Conservation (phyloP, 2,888 invertebrate genomes). For the Chesias legatella region DNA sequence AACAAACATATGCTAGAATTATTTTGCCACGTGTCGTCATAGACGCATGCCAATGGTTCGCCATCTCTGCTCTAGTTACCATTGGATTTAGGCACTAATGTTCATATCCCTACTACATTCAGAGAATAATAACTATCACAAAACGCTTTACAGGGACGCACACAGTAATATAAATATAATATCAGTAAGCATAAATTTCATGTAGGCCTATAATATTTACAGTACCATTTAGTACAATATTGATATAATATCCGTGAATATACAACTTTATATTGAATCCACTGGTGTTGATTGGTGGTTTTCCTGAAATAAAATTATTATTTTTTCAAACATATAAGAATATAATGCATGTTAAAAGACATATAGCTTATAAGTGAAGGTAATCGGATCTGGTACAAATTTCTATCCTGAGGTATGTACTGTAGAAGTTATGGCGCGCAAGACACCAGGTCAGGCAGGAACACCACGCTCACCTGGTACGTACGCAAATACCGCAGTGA, state of each 20-base stretch:
- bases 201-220: conserved; percentile 39
- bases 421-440: no score
- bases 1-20: no score
- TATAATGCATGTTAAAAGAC: no score
- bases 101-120: conserved; percentile 2
- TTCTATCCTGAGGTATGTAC: no score
- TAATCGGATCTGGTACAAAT: no score
- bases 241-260: neutral
- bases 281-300: conserved; percentile 7
- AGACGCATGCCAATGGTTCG: no score
- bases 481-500: no score
- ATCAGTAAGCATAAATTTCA: conserved; percentile 38
- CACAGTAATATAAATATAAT: conserved; percentile 7
- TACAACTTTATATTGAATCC: conserved; percentile 6
- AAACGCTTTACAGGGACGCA: conserved; percentile 12
- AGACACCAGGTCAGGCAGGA: no score
- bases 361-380: no score
- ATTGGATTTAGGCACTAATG: conserved; percentile 13
- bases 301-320: conserved; percentile 14
- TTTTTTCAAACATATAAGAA: neutral
- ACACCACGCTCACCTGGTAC: no score
- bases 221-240: conserved; percentile 5
- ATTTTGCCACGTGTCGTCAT: no score
- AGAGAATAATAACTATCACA: conserved; percentile 15
- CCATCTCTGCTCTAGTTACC: no score